These are phyloP conservation scores for Leptodactylus fuscus DNA, from an alignment of 2,113 vertebrate genomes.

Conservation along the genomic window DNA sequence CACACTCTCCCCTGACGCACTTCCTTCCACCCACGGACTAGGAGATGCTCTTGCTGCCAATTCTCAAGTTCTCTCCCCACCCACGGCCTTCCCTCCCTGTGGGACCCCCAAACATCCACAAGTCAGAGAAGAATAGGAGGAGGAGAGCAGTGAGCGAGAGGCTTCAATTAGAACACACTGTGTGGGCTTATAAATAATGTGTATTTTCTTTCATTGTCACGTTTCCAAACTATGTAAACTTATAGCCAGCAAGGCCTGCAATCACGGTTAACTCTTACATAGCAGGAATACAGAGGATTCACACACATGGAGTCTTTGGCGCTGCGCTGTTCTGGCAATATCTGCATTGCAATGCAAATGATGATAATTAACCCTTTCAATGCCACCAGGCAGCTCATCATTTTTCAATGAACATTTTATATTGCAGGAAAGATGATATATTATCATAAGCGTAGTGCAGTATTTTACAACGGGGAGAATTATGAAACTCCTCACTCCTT, in stretches of 20 bases:
- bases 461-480: too few relatives aligned
- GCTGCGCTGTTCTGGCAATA: too few relatives aligned
- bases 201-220: slow-evolving; percentile 48
- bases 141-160: slow-evolving; percentile 38
- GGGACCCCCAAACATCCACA: slow-evolving; percentile 56
- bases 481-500: too few relatives aligned
- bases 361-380: background rate
- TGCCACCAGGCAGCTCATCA: background rate
- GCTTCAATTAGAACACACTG: slow-evolving; percentile 50
- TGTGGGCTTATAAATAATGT: slow-evolving; percentile 53
- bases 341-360: too few relatives aligned
- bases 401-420: too few relatives aligned
- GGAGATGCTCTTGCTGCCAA: slow-evolving; percentile 57
- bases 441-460: too few relatives aligned
- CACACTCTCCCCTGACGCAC: slow-evolving; percentile 59
- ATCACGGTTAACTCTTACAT: slow-evolving; percentile 2
- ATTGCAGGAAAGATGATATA: too few relatives aligned
- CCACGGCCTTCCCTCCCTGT: slow-evolving; percentile 60
- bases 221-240: slow-evolving; percentile 49
- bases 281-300: background rate
- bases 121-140: slow-evolving; percentile 46
- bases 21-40: slow-evolving; percentile 63
- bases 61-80: slow-evolving; percentile 62
- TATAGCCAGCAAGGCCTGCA: background rate
- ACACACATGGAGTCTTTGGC: too few relatives aligned